Base-by-base conservation (phyloP, 2,113 vertebrate genomes). In the Progne subis region DNA sequence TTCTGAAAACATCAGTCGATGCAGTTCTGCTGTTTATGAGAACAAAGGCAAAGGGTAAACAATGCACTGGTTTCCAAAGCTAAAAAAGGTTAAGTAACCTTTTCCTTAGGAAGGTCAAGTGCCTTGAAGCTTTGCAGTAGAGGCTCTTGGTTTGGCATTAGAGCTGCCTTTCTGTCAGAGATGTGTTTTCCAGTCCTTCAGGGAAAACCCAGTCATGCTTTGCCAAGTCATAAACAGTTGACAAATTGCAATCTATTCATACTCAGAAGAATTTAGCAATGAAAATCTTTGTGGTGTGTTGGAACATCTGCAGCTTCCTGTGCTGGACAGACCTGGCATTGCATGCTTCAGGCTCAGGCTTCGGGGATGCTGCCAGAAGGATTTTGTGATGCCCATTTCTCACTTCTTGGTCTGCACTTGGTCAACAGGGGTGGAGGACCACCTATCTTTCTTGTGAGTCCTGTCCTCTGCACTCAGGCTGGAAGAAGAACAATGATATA, bases 221-320 rank as follows among this genome's bases (percentile, higher is more conserved):
- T 92, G 77, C 80, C 77, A 95, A 78, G 64, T 84, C 91, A 75
- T 71, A 94, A 94, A 86, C 47, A 93, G 68, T 82, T 82, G 72
- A 86, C 71, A 91, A 84, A 49, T 14, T 46, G 17, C 25, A 44
- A 63, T 81, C 83, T 94, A 78, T 92, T 94, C 52, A 29, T 34
- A 43, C 60, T 70, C 26, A 41, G 60, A 88, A 90, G 55, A 92
- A 77, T 77, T 80, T 67, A 92, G 55, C 76, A 83, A 63, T 26
- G 52, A 55, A 94, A 86, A 68, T 74, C 72, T 64, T 37, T 74
- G 60, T 61, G 64, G 47, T 55, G 14, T 56, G 13, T 67, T 88
- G 52, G 57, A 94, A n/a, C 10, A 5, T 84, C 55, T 60, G 23
- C 60, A 52, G 19, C 43, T 86, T 86, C 56, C 77, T 67, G 68